These are phyloP conservation scores for Gymnosoma rotundatum DNA, from an alignment of 2,888 invertebrate genomes.

Conservation along the genomic window DNA sequence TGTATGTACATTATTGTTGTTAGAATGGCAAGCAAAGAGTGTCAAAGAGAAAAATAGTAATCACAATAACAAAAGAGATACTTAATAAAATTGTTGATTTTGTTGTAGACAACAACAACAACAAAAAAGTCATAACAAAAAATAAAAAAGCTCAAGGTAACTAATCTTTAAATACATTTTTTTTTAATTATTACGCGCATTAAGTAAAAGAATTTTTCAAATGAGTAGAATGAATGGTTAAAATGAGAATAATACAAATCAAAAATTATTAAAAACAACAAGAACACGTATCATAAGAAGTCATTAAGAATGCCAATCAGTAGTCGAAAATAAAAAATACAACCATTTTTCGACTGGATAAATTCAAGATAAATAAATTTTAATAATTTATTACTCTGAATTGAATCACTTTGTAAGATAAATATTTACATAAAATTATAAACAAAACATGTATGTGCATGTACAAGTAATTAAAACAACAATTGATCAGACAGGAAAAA, in stretches of 20 bases:
- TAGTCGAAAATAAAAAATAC: not conserved
- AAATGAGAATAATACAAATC: constrained; percentile 44
- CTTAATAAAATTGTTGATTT: constrained; percentile 27
- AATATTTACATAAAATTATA: not conserved
- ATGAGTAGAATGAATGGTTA: constrained; percentile 63
- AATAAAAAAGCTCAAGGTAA: constrained; percentile 62
- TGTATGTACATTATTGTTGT: too few relatives aligned
- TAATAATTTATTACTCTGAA: not conserved
- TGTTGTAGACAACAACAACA: not conserved
- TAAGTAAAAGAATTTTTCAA: constrained; percentile 69
- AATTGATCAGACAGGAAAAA: constrained; percentile 7
- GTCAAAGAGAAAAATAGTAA: not conserved
- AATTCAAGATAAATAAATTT: not conserved
- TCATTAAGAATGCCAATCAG: not conserved
- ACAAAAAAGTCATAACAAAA: constrained; percentile 9
- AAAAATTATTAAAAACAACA: constrained; percentile 40
- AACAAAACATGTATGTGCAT: not conserved
- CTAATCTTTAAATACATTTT: constrained; percentile 64
- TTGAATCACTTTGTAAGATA: not conserved
- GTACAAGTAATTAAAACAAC: not conserved
- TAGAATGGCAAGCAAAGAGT: not conserved
- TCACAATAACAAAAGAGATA: constrained; percentile 23
- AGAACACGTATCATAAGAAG: not conserved
- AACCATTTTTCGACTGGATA: not conserved
- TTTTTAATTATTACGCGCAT: constrained; percentile 67